These are phyloP conservation scores for Amphimedon queenslandica DNA, from an alignment of 37 sponge, comb jelly and placozoan species.

Conservation along the genomic window DNA sequence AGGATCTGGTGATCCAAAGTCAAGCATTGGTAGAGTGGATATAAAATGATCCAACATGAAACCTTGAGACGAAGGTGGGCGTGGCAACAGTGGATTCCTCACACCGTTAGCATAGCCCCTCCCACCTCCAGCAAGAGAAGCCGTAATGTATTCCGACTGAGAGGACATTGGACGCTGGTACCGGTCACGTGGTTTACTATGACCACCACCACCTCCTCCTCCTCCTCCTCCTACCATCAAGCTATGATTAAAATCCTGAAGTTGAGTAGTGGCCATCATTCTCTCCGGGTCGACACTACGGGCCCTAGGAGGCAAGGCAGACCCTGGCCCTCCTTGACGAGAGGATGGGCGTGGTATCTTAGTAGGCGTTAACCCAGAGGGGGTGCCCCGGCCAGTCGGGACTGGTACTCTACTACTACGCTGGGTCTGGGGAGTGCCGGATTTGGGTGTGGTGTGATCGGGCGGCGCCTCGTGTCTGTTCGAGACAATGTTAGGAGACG, in stretches of 20 bases:
- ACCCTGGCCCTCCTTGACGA: background rate
- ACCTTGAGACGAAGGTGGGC: conserved; percentile 1
- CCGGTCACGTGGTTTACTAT: background rate
- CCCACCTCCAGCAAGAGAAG: background rate
- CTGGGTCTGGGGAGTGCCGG: background rate
- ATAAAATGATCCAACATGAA: conserved; percentile 43
- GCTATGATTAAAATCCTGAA: too few relatives aligned
- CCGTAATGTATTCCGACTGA: background rate
- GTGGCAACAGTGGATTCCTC: background rate
- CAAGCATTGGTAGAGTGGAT: conserved; percentile 55
- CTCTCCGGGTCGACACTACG: conserved; percentile 45
- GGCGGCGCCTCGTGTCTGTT: background rate
- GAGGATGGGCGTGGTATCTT: conserved; percentile 13
- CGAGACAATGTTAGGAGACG: conserved; percentile 23
- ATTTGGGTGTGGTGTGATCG: background rate
- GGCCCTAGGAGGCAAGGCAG: conserved; percentile 24
- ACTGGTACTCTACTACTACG: background rate
- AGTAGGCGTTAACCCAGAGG: conserved; percentile 11
- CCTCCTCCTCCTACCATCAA: too few relatives aligned
- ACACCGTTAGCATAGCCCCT: background rate
- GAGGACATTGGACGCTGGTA: conserved; percentile 1
- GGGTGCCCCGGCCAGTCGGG: background rate
- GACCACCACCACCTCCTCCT: too few relatives aligned
- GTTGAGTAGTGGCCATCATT: conserved; percentile 17
- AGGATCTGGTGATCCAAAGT: conserved; percentile 50